These are phyloP conservation scores for Drosophila micromelanica DNA, from an alignment of 1,140 invertebrate genomes.

Conservation along the genomic window DNA sequence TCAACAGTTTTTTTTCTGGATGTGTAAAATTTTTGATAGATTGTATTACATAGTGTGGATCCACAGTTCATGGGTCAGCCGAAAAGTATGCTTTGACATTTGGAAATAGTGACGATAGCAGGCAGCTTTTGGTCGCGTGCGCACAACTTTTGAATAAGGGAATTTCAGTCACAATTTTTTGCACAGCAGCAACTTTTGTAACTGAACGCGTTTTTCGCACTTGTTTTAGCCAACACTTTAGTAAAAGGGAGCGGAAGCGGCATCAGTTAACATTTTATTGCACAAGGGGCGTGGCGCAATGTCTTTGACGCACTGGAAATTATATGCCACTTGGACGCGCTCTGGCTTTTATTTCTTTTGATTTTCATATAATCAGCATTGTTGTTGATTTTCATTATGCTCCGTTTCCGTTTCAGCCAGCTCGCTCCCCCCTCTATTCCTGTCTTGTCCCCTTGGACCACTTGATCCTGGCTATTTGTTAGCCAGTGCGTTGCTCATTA, in stretches of 20 bases:
- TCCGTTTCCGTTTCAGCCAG: conserved; percentile 24
- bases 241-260: background rate
- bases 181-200: conserved; percentile 38
- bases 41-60: background rate
- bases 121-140: conserved; percentile 30
- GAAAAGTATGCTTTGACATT: conserved; percentile 45
- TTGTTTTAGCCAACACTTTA: conserved; percentile 27
- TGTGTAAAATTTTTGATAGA: background rate
- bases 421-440: background rate
- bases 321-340: conserved; percentile 51
- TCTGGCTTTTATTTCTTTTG: conserved; percentile 60
- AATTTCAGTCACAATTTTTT: conserved; percentile 43
- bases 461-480: conserved; percentile 42
- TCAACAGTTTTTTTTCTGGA: background rate
- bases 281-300: conserved; percentile 28
- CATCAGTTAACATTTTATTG: conserved; percentile 21
- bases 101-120: conserved; percentile 56
- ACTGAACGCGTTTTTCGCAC: conserved; percentile 50
- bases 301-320: conserved; percentile 57
- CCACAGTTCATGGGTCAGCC: conserved; percentile 18
- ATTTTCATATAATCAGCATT: conserved; percentile 75
- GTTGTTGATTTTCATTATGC: conserved; percentile 60
- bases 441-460: background rate
- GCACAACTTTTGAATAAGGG: conserved; percentile 55
- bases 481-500: conserved; percentile 38